Base-by-base conservation (phyloP, 2,888 invertebrate genomes). In the Tinea semifulvella region DNA sequence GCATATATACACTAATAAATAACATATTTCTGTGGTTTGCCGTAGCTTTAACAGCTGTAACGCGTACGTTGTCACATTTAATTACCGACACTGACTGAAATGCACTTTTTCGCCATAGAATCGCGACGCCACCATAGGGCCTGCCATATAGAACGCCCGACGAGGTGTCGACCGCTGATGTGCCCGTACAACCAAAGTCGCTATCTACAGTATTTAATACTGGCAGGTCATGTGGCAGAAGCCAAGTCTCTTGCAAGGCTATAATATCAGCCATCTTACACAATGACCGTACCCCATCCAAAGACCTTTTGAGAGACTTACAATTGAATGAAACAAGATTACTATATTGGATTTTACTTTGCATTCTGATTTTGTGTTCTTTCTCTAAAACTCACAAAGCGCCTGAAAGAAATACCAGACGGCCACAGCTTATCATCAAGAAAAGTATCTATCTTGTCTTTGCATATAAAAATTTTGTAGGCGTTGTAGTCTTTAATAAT, bases 351-450 rank as follows among this genome's bases (percentile, higher is more conserved):
- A 14, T 42, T 3, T 14, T 17, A 6, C 5, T 5, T n/a, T n/a
- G n/a, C n/a, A n/a, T n/a, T n/a, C n/a, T n/a, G n/a, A n/a, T n/a
- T n/a, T n/a, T n/a, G n/a, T n/a, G n/a, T n/a, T n/a, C n/a, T n/a
- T n/a, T n/a, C n/a, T n/a, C 27, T 25, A 42, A 42, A 26, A 20
- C 45, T 28, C 11, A 49, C 26, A 42, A 48, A 50, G 3, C 46
- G 46, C 11, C 49, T 20, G 22, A 42, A 50, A 3, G 20, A 11
- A 7, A 50, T 35, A 3, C 52, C 50, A 3, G 49, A 46, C 1
- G 50, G 52, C 52, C 52, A 52, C 6, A 52, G 27, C 2, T 42
- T 20, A 27, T 48, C 43, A 7, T 47, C 10, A 10, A 52, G 19
- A 44, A 52, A 50, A n/a, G n/a, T n/a, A n/a, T n/a, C n/a, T n/a